Conservation (phyloP, 2,888 invertebrate species). For the Apeira syringaria region DNA sequence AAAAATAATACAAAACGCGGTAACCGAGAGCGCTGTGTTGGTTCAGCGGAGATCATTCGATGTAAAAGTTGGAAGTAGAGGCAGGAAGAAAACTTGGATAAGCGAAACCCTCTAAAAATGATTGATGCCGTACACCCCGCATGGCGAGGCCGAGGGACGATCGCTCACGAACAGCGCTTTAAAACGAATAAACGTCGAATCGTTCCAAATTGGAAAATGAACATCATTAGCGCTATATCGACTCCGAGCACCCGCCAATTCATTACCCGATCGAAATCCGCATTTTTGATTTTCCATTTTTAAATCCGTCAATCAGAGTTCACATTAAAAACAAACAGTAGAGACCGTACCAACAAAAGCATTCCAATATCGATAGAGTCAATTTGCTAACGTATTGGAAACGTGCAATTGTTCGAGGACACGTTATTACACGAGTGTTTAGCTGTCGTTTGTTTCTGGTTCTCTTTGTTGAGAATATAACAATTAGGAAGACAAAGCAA, state of each 20-base stretch:
- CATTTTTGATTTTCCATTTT: conserved; percentile 44
- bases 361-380: conserved; percentile 48
- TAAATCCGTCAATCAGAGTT: conserved; percentile 55
- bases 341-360: conserved; percentile 50
- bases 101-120: conserved; percentile 84
- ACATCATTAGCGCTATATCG: conserved; percentile 78
- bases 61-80: conserved; percentile 74
- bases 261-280: conserved; percentile 61
- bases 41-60: conserved; percentile 80
- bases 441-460: conserved; percentile 75
- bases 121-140: conserved; percentile 71
- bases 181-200: conserved; percentile 81
- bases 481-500: conserved; percentile 74
- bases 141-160: conserved; percentile 54
- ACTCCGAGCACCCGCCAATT: conserved; percentile 54
- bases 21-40: conserved; percentile 75
- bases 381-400: conserved; percentile 78
- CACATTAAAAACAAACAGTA: conserved; percentile 19
- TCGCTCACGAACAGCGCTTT: conserved; percentile 62
- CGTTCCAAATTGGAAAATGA: conserved; percentile 72
- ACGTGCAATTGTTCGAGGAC: conserved; percentile 76
- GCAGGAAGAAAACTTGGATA: conserved; percentile 81
- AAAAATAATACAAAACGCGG: conserved; percentile 81
- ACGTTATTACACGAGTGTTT: conserved; percentile 77
- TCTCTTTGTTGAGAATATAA: conserved; percentile 74